Percentiles rank a stretch among this genome's conserved stretches.
Conservation (phyloP, 2,113 vertebrate species). For the Sapajus apella region DNA sequence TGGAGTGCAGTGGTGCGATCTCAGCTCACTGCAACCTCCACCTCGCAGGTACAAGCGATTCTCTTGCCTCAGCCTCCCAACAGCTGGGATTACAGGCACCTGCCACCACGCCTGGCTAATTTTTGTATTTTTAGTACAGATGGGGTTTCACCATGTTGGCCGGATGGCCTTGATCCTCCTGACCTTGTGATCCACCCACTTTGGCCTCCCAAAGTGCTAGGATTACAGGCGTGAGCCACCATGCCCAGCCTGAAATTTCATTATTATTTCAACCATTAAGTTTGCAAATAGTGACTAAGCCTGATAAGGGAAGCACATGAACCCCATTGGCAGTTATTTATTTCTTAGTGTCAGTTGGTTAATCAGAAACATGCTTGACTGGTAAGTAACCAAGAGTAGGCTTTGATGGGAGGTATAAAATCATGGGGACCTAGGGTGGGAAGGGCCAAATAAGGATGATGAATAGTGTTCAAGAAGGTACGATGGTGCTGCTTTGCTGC, state of each 20-base stretch:
- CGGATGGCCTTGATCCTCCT: too few species aligned
- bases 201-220: too few species aligned
- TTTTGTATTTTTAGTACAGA: too few species aligned
- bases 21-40: too few species aligned
- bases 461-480: neutral
- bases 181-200: too few species aligned
- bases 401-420: neutral
- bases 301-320: neutral
- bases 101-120: too few species aligned
- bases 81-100: too few species aligned
- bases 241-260: neutral
- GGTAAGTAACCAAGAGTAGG: neutral
- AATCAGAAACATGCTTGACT: neutral
- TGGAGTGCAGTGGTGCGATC: too few species aligned
- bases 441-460: neutral
- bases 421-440: neutral
- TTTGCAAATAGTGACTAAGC: neutral
- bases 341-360: slow-evolving; percentile 24
- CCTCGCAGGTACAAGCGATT: too few species aligned
- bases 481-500: neutral
- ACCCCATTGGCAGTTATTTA: slow-evolving; percentile 23
- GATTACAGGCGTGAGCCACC: too few species aligned
- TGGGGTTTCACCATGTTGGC: too few species aligned
- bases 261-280: neutral
- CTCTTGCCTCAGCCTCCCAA: too few species aligned